phyloP scores from a whole-genome alignment of 2,888 invertebrate genomes.

The Druceiella hillmani region DNA sequence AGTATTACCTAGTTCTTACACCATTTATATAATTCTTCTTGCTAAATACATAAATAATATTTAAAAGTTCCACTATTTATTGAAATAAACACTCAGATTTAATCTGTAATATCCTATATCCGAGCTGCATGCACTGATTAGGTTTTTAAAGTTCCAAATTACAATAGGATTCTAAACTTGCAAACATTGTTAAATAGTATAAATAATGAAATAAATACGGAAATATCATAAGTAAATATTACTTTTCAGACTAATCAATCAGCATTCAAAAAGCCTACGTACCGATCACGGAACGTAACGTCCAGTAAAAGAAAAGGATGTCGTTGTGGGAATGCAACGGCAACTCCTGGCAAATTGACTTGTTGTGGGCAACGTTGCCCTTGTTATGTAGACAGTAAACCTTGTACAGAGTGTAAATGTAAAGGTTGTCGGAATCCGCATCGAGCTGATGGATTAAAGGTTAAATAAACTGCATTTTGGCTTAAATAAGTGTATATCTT shows the following conservation, averaged over 20 bases:
- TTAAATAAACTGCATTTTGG: no score
- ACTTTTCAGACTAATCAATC: slow-evolving; percentile 38
- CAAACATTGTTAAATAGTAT: no score
- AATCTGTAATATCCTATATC: no score
- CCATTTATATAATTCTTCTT: no score
- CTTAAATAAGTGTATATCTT: no score
- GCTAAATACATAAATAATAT: no score
- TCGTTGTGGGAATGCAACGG: slow-evolving; percentile 86
- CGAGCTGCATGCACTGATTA: background rate
- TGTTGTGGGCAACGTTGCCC: slow-evolving; percentile 93
- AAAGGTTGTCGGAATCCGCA: slow-evolving; percentile 91
- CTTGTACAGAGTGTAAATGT: slow-evolving; percentile 87
- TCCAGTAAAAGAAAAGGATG: slow-evolving; percentile 67
- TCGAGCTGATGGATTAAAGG: slow-evolving; percentile 74
- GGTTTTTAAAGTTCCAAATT: background rate
- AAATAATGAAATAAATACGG: no score
- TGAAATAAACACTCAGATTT: no score
- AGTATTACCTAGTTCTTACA: no score
- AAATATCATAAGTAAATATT: no score
- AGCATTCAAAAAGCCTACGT: slow-evolving; percentile 48
- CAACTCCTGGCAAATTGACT: slow-evolving; percentile 83
- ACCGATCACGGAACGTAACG: slow-evolving; percentile 40
- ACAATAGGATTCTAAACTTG: no score
- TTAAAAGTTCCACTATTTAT: no score
- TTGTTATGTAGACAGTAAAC: slow-evolving; percentile 86